Evolutionary conservation across 2,888 invertebrate species (phyloP).

Genomic region (Temnothorax ravouxi): DNA sequence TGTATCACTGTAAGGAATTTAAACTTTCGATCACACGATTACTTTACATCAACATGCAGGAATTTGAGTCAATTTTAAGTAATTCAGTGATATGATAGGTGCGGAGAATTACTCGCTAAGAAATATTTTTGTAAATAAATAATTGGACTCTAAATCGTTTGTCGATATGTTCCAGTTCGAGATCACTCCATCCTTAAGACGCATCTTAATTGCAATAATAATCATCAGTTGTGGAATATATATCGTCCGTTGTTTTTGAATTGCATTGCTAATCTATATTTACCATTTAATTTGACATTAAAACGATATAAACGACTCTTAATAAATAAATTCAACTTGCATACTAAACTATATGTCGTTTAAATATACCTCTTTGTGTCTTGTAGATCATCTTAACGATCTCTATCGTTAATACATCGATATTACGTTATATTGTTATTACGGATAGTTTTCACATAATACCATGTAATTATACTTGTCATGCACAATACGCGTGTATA

Average conservation of each 20-base stretch:
- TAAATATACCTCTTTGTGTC: neutral
- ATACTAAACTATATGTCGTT: slow-evolving; percentile 10
- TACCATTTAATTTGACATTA: slow-evolving; percentile 38
- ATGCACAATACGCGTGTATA: neutral
- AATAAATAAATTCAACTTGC: slow-evolving; percentile 18
- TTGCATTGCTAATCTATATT: slow-evolving; percentile 31
- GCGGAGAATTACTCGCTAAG: neutral
- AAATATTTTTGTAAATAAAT: slow-evolving; percentile 26
- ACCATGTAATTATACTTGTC: neutral
- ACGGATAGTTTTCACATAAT: slow-evolving; percentile 19
- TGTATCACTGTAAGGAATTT: slow-evolving; percentile 2
- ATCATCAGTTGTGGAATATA: slow-evolving; percentile 15
- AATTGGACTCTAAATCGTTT: neutral
- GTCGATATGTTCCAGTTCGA: neutral
- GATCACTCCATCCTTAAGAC: neutral
- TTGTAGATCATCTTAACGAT: neutral
- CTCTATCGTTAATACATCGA: slow-evolving; percentile 12
- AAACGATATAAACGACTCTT: slow-evolving; percentile 27
- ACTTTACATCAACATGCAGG: slow-evolving; percentile 4
- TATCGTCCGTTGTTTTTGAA: neutral
- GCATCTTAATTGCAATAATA: neutral
- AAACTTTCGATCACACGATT: neutral
- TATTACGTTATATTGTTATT: slow-evolving; percentile 20
- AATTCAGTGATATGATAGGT: neutral
- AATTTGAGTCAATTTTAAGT: slow-evolving; percentile 6